These are phyloP conservation scores for Tor tambroides DNA, from an alignment of 2,113 vertebrate species.

Conservation along the genomic window DNA sequence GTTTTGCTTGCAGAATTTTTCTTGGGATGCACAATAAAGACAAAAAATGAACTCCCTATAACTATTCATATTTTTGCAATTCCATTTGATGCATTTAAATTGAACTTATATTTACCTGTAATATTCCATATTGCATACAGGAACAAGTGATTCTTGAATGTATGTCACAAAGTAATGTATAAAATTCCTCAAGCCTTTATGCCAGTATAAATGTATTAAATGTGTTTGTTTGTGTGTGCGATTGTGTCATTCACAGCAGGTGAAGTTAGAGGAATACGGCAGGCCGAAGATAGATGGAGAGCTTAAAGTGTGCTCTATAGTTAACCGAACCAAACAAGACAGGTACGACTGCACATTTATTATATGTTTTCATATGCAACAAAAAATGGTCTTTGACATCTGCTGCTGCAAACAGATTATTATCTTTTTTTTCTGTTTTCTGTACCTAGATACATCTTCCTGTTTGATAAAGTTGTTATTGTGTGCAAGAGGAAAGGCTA, in stretches of 20 bases:
- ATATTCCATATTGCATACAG: not conserved
- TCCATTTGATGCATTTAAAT: not conserved
- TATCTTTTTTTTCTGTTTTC: not conserved
- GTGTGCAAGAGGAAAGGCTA: constrained; percentile 96
- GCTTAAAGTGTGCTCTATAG: constrained; percentile 92
- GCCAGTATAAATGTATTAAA: not conserved
- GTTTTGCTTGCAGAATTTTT: not conserved
- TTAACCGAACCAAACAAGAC: constrained; percentile 96
- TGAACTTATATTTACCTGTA: not conserved
- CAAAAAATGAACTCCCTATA: not conserved
- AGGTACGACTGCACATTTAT: constrained; percentile 74
- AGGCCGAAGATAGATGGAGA: constrained; percentile 97
- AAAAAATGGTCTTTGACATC: not conserved
- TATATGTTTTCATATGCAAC: not conserved
- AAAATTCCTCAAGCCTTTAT: not conserved
- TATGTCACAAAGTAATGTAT: not conserved
- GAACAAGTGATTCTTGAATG: not conserved
- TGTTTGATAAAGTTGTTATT: constrained; percentile 98
- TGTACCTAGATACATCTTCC: constrained; percentile 90
- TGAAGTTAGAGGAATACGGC: constrained; percentile 93
- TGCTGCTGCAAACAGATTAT: not conserved
- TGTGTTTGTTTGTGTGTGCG: not conserved
- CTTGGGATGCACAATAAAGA: not conserved
- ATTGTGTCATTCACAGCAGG: constrained; percentile 79
- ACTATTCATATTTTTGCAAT: not conserved